A percentile compares a stretch with the other conserved stretches of the same genome.
Evolutionary conservation across 1,140 invertebrate genomes (phyloP).

Genomic region (Lutraria rhynchaena): DNA sequence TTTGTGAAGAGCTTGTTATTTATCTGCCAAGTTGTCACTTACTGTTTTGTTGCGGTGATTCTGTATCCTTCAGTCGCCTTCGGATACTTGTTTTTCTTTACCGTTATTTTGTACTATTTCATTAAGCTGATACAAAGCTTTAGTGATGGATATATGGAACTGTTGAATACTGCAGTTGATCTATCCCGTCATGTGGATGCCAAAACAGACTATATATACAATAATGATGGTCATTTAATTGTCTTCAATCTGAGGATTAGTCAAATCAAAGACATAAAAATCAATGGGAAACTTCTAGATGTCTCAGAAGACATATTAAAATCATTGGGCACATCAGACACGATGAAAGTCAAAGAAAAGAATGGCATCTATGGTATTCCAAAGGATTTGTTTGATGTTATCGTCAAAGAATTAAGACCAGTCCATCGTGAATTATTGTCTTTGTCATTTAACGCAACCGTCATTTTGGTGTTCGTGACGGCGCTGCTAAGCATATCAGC

Average conservation of each 20-base stretch:
- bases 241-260: slow-evolving; percentile 6
- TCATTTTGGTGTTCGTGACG: slow-evolving; percentile 5
- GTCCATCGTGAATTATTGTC: slow-evolving; percentile 8
- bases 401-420: slow-evolving; percentile 24
- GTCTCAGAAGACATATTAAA: slow-evolving; percentile 13
- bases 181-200: background rate
- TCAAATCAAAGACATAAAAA: slow-evolving; percentile 1
- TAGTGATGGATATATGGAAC: slow-evolving; percentile 12
- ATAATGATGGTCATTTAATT: slow-evolving; percentile 11
- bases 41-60: slow-evolving; percentile 43
- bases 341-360: background rate
- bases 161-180: slow-evolving; percentile 28
- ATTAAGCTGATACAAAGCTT: background rate
- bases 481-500: slow-evolving; percentile 1
- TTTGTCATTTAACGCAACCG: background rate
- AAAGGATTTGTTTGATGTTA: background rate
- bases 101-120: slow-evolving; percentile 38
- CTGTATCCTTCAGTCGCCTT: slow-evolving; percentile 41
- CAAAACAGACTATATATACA: background rate
- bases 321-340: background rate
- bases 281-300: slow-evolving; percentile 15
- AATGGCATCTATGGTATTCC: slow-evolving; percentile 20
- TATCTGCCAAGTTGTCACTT: slow-evolving; percentile 21
- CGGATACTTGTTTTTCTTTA: slow-evolving; percentile 41
- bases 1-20: slow-evolving; percentile 45